Conservation (phyloP, 2,888 invertebrate genomes). For the Mayetiola destructor region DNA sequence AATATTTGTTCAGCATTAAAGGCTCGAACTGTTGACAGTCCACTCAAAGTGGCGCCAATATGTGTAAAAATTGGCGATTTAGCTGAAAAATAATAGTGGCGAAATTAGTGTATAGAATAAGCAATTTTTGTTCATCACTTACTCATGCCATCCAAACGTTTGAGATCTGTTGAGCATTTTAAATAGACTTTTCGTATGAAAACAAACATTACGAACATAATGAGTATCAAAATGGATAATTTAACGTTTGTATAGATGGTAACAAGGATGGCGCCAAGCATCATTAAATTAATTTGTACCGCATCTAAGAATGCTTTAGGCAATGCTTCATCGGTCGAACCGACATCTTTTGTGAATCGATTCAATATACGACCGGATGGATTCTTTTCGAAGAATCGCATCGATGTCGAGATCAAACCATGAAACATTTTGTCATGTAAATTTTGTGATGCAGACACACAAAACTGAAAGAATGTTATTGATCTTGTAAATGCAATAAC, state of each 20-base stretch:
- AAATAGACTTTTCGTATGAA: slow-evolving; percentile 47
- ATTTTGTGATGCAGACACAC: slow-evolving; percentile 48
- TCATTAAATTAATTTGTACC: slow-evolving; percentile 37
- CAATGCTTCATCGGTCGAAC: slow-evolving; percentile 60
- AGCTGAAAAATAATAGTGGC: slow-evolving; percentile 38
- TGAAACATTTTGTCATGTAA: slow-evolving; percentile 59
- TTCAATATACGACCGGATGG: slow-evolving; percentile 63
- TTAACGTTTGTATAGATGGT: slow-evolving; percentile 47
- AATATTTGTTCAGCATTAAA: slow-evolving; percentile 50
- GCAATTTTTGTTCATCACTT: slow-evolving; percentile 29
- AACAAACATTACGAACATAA: slow-evolving; percentile 43
- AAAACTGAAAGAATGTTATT: slow-evolving; percentile 46
- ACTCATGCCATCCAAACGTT: slow-evolving; percentile 48
- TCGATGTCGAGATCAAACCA: slow-evolving; percentile 35
- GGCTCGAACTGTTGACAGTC: slow-evolving; percentile 61
- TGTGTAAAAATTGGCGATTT: slow-evolving; percentile 69
- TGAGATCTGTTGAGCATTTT: slow-evolving; percentile 53
- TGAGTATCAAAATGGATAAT: slow-evolving; percentile 42
- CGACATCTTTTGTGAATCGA: slow-evolving; percentile 75
- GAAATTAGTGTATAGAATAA: no score
- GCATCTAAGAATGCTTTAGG: slow-evolving; percentile 55
- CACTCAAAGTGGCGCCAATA: slow-evolving; percentile 56
- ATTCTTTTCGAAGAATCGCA: slow-evolving; percentile 71
- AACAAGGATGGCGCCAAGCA: slow-evolving; percentile 45
- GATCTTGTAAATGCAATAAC: slow-evolving; percentile 33